A percentile compares a stretch with the other conserved stretches of the same genome.
These are phyloP conservation scores for Glomeris maerens DNA, from an alignment of 1,140 invertebrate species.

Conservation along the genomic window DNA sequence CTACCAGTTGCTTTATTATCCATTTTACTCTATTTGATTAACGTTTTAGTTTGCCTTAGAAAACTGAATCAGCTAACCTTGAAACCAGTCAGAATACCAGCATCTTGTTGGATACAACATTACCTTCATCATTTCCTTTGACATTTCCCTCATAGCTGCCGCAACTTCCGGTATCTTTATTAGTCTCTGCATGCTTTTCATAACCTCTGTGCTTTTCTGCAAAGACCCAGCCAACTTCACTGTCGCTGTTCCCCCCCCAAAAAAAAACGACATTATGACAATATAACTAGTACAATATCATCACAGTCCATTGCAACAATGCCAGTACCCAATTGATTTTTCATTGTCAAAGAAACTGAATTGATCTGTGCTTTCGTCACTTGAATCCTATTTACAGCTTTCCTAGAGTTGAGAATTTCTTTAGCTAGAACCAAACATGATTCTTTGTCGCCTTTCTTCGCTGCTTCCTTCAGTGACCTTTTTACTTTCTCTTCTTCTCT, in stretches of 20 bases:
- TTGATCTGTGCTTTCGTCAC: constrained; percentile 95
- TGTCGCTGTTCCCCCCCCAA: constrained; percentile 42
- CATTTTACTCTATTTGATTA: too few species aligned
- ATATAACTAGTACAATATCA: neutral
- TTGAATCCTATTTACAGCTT: constrained; percentile 79
- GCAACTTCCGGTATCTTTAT: constrained; percentile 84
- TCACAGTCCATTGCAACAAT: neutral
- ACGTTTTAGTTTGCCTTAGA: too few species aligned
- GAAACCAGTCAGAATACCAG: too few species aligned
- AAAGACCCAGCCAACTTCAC: constrained; percentile 78
- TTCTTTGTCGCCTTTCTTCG: constrained; percentile 88
- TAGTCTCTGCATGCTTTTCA: constrained; percentile 91
- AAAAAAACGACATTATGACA: constrained; percentile 12
- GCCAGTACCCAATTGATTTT: constrained; percentile 73
- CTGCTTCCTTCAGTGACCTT: constrained; percentile 82
- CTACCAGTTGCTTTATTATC: too few species aligned
- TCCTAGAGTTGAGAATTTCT: constrained; percentile 79
- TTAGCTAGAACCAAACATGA: constrained; percentile 90
- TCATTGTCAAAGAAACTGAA: constrained; percentile 93
- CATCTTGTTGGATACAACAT: too few species aligned
- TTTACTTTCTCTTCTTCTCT: constrained; percentile 96
- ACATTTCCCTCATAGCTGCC: constrained; percentile 90
- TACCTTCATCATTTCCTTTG: constrained; percentile 93
- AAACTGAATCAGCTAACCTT: too few species aligned
- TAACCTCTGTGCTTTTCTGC: constrained; percentile 85